Percentiles rank a stretch among this genome's conserved stretches.
These are phyloP conservation scores for Trachelus stipa DNA, from an alignment of 2,888 invertebrate species.

Conservation along the genomic window DNA sequence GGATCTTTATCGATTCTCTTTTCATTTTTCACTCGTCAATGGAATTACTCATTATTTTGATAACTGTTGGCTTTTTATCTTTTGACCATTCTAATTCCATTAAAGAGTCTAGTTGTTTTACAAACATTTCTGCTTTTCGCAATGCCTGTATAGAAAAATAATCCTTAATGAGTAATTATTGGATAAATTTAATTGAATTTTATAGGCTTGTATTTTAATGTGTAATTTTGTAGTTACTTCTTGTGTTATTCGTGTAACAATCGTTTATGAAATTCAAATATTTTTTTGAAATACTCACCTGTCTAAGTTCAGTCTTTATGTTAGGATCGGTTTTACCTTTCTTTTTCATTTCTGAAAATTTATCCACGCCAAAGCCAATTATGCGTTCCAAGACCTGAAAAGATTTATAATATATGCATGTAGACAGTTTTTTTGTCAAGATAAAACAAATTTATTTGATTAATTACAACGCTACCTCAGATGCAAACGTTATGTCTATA, in stretches of 20 bases:
- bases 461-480: conserved; percentile 62
- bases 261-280: neutral
- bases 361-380: conserved; percentile 49
- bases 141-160: neutral
- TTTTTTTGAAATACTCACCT: conserved; percentile 25
- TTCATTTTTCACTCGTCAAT: conserved; percentile 36
- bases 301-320: conserved; percentile 47
- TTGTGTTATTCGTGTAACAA: no score
- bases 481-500: conserved; percentile 71
- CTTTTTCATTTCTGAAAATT: conserved; percentile 54
- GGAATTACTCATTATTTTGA: conserved; percentile 34
- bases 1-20: neutral
- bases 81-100: conserved; percentile 48
- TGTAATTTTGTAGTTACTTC: neutral
- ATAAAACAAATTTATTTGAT: neutral
- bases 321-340: conserved; percentile 49
- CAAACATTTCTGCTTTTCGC: neutral
- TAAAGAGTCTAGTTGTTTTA: conserved; percentile 48
- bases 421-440: neutral
- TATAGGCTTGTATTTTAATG: neutral
- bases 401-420: neutral
- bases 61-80: conserved; percentile 37
- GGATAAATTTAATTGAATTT: neutral
- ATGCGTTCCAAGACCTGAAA: conserved; percentile 52
- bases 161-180: neutral